Evolutionary conservation across 2,797 vertebrate genomes (phyloP), one percentile per base, ranked within the genome.

Genomic region (Microchirus variegatus): DNA sequence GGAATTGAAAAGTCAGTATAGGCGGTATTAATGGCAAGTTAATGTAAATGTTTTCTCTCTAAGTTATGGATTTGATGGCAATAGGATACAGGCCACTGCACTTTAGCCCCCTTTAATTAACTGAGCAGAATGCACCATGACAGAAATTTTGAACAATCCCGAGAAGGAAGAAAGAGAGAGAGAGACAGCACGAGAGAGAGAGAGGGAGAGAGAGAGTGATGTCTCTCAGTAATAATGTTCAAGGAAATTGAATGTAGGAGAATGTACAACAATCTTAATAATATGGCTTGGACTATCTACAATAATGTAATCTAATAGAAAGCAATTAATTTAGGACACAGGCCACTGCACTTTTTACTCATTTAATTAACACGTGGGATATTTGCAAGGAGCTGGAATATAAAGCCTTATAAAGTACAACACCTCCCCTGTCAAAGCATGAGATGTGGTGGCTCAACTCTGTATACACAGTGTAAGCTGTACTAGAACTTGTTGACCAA

Each of bases 291-390:
- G 72, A 86, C 86, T 90, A 92, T 93, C 92, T 91, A 90, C 87
- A 79, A 85, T 86, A 78, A 84, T 85, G 86, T 92, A 93, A 93
- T 94, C 91, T 94, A 93, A 94, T 93, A 89, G 85, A 92, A 94
- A 91, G 91, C 91, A 93, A 94, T 94, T 94, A 94, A 94, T 94
- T 93, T 90, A 91, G 82, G 93, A 94, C 92, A 94, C 93, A 94
- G 93, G 90, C 92, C 87, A 79, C 87, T 94, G 92, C 92, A 88
- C 92, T 88, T 91, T 93, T 91, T 90, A 83, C 85, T 90, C 88
- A 87, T 93, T 94, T 93, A 94, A 94, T 94, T 94, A 94, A 92
- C 86, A 73, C 66, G 67, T 69, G 68, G 87, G 89, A 86, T 88
- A 88, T 93, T 91, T 88, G 81, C 75, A 70, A 85, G 77, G 82